Percentiles rank a stretch among this genome's conserved stretches.
Conservation (phyloP, 2,888 invertebrate species). For the Troides oblongomaculatus region DNA sequence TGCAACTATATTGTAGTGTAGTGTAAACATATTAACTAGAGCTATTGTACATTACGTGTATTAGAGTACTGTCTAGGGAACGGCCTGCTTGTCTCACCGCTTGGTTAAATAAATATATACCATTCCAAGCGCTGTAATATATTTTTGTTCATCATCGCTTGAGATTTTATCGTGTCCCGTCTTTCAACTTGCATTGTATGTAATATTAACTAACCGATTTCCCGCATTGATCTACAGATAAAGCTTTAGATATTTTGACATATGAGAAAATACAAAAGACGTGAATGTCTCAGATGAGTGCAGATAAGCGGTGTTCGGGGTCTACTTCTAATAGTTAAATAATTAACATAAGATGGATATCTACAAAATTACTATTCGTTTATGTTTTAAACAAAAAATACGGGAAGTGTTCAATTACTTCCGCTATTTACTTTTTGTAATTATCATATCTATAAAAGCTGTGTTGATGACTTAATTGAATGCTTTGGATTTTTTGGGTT, state of each 20-base stretch:
- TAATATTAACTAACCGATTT: conserved; percentile 48
- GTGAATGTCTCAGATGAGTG: conserved; percentile 44
- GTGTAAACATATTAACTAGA: too few relatives aligned
- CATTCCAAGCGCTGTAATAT: conserved; percentile 33
- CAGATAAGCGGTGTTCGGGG: conserved; percentile 13
- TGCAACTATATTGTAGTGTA: too few relatives aligned
- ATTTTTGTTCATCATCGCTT: conserved; percentile 40
- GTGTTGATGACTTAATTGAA: not conserved
- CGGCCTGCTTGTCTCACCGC: too few relatives aligned
- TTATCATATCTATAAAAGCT: not conserved
- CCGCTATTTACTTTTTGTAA: not conserved
- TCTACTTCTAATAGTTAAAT: conserved; percentile 22
- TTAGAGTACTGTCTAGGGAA: too few relatives aligned
- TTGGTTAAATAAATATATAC: not conserved
- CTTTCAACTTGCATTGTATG: conserved; percentile 53
- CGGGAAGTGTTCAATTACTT: not conserved
- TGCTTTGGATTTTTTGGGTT: not conserved
- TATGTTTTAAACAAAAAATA: not conserved
- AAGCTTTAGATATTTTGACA: conserved; percentile 64
- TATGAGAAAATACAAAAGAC: conserved; percentile 54
- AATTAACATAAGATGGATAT: conserved; percentile 25
- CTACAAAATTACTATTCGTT: not conserved
- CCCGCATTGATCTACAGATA: conserved; percentile 56
- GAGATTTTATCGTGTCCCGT: conserved; percentile 48
- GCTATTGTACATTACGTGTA: too few relatives aligned